Evolutionary conservation across 2,113 vertebrate species (phyloP).

Genomic region (Porphyrio hochstetteri): DNA sequence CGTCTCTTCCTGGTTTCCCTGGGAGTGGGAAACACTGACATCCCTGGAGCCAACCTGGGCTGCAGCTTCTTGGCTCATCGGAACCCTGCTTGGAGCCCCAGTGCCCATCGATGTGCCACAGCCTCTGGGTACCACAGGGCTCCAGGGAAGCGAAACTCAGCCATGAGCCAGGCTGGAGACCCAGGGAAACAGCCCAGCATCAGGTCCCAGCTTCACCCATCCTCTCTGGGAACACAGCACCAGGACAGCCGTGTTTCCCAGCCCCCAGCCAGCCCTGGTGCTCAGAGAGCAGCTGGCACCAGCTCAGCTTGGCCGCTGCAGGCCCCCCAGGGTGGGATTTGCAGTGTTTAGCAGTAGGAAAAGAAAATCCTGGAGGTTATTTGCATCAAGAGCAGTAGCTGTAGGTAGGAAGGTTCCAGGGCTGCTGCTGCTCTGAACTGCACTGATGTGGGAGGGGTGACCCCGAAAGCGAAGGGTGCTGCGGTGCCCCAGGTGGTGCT

Average conservation of each 20-base stretch:
- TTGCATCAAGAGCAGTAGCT: background rate
- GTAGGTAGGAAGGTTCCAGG: background rate
- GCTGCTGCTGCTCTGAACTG: background rate
- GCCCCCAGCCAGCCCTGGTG: background rate
- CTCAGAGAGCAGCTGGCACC: accelerated
- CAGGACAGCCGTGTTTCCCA: background rate
- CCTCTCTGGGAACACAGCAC: no score
- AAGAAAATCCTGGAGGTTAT: background rate
- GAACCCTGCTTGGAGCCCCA: no score
- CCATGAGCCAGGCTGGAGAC: background rate
- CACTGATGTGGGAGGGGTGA: background rate
- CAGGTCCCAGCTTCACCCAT: no score
- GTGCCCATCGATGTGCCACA: background rate
- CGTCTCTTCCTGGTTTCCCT: background rate
- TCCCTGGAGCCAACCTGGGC: accelerated
- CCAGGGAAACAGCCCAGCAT: background rate
- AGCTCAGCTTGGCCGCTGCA: background rate
- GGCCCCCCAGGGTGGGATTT: background rate
- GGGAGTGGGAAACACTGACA: accelerated
- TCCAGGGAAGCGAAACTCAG: background rate
- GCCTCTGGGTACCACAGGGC: background rate
- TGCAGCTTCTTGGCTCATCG: background rate
- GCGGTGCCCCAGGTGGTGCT: accelerated
- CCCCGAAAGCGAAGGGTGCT: accelerated
- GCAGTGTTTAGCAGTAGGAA: accelerated